Conservation (phyloP, 1,140 invertebrate genomes). For the Chelonus insularis region DNA sequence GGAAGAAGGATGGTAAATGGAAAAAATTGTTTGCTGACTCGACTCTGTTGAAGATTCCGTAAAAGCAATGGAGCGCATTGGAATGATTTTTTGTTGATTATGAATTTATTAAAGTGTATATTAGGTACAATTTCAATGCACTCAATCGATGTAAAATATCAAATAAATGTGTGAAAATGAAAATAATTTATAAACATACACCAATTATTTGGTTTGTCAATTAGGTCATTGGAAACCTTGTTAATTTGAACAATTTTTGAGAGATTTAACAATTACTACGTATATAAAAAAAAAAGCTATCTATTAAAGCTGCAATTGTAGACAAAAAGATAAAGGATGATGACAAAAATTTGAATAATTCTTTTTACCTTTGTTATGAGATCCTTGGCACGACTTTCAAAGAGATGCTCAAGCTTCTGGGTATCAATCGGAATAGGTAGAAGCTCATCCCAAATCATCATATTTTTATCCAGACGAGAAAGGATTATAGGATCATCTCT, state of each 20-base stretch:
- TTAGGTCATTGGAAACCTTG: no score
- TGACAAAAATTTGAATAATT: no score
- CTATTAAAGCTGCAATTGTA: no score
- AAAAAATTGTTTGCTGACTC: conserved; percentile 26
- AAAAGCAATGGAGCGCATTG: conserved; percentile 17
- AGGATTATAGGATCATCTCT: conserved; percentile 80
- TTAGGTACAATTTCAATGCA: no score
- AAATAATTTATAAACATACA: not conserved
- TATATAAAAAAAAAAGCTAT: no score
- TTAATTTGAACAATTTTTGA: no score
- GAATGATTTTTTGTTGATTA: conserved; percentile 20
- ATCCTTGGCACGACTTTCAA: conserved; percentile 96
- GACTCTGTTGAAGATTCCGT: conserved; percentile 7
- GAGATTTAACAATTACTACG: no score
- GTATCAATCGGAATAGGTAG: conserved; percentile 84
- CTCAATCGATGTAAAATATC: no score
- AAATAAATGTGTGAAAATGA: conserved; percentile 14
- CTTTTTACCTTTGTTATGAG: conserved; percentile 88
- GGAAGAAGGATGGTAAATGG: conserved; percentile 7
- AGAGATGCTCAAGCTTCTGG: conserved; percentile 93
- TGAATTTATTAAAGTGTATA: conserved; percentile 26
- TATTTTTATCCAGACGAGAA: conserved; percentile 65
- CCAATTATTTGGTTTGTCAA: not conserved
- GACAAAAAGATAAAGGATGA: no score
- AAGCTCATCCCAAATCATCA: conserved; percentile 96